phyloP scores from a whole-genome alignment of 2,113 vertebrate genomes.

The Thalassarche chlororhynchos region DNA sequence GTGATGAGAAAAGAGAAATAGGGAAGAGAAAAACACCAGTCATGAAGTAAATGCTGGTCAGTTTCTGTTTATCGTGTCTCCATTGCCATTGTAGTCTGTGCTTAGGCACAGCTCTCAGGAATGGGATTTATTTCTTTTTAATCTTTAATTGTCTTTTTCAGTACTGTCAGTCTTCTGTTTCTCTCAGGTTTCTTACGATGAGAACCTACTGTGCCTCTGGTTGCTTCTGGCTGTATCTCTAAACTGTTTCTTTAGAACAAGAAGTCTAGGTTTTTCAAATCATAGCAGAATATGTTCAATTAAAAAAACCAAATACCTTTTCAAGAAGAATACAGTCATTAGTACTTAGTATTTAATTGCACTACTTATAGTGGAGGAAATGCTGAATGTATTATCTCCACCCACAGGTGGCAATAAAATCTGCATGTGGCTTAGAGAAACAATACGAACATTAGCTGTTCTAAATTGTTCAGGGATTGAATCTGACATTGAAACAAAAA shows the following conservation, averaged over 20 bases:
- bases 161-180: background rate
- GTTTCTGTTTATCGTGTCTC: background rate
- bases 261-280: background rate
- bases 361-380: background rate
- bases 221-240: background rate
- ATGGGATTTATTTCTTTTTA: background rate
- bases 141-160: background rate
- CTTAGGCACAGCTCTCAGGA: background rate
- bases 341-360: background rate
- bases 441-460: background rate
- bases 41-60: background rate
- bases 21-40: background rate
- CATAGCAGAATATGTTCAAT: background rate
- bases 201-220: background rate
- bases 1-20: background rate
- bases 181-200: background rate
- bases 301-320: background rate
- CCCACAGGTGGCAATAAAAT: background rate
- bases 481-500: conserved; percentile 4
- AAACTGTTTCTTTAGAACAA: background rate
- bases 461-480: background rate
- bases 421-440: background rate
- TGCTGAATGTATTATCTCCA: background rate
- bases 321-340: background rate
- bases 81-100: background rate